Conservation (phyloP, 2,888 invertebrate species). For the Himalopsyche anomala region DNA sequence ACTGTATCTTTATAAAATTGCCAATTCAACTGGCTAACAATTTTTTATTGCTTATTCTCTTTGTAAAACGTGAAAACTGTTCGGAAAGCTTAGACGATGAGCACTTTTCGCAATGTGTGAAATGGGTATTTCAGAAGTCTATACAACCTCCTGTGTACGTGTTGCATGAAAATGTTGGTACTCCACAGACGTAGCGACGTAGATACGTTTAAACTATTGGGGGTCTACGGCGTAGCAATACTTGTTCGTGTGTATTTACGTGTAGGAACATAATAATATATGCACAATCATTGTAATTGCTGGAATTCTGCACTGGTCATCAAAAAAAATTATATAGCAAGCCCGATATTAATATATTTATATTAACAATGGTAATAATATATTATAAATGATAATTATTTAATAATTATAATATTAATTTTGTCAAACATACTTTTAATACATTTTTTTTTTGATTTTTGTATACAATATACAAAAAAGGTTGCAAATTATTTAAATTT, state of each 20-base stretch:
- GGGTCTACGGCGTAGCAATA: conserved; percentile 40
- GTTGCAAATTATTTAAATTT: no score
- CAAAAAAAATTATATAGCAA: background rate
- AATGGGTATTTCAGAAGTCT: conserved; percentile 56
- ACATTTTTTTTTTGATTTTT: no score
- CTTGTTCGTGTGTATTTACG: conserved; percentile 27
- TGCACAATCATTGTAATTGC: background rate
- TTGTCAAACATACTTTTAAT: no score
- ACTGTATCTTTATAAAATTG: no score
- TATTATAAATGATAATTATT: no score
- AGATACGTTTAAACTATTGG: conserved; percentile 14
- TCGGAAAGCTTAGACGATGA: conserved; percentile 32
- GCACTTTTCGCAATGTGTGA: conserved; percentile 53
- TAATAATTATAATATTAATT: no score
- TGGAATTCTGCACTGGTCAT: background rate
- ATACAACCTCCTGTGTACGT: background rate
- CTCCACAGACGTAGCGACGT: conserved; percentile 2
- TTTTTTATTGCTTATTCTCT: conserved; percentile 18
- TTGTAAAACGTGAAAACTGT: conserved; percentile 4
- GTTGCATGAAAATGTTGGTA: conserved; percentile 10
- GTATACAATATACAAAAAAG: no score
- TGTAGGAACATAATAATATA: background rate
- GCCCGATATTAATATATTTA: background rate
- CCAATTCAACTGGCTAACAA: background rate
- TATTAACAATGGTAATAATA: background rate